These are phyloP conservation scores for Arge pagana DNA, from an alignment of 2,888 invertebrate species.

Conservation along the genomic window DNA sequence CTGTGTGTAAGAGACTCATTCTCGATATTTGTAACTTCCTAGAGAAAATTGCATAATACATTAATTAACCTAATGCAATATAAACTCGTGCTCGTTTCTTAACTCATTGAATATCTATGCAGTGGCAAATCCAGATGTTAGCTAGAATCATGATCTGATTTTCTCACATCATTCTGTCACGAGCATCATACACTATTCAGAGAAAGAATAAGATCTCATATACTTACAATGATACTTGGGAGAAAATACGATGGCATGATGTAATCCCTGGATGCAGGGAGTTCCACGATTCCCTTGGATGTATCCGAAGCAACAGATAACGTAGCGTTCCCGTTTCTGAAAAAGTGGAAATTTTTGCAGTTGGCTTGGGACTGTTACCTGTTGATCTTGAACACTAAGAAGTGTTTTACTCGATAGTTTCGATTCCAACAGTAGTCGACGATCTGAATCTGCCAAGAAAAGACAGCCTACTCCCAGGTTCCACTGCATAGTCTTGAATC, in stretches of 20 bases:
- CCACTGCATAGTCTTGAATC: slow-evolving; percentile 23
- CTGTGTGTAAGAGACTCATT: slow-evolving; percentile 25
- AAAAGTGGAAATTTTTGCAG: too few relatives aligned
- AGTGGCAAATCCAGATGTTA: too few relatives aligned
- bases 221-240: slow-evolving; percentile 32
- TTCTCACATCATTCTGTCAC: too few relatives aligned
- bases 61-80: too few relatives aligned
- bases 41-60: slow-evolving; percentile 5
- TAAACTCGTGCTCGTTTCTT: too few relatives aligned
- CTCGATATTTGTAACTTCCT: slow-evolving; percentile 17
- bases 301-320: slow-evolving; percentile 15
- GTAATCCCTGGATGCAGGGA: slow-evolving; percentile 18
- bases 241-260: slow-evolving; percentile 32
- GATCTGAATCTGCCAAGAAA: slow-evolving; percentile 36
- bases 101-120: too few relatives aligned
- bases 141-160: too few relatives aligned
- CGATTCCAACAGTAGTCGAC: slow-evolving; percentile 27
- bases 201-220: too few relatives aligned
- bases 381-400: background rate
- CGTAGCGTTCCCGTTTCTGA: slow-evolving; percentile 20
- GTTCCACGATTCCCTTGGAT: slow-evolving; percentile 20
- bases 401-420: slow-evolving; percentile 34
- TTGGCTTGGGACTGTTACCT: too few relatives aligned
- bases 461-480: slow-evolving; percentile 34
- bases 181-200: too few relatives aligned